Percentiles rank a stretch among this genome's conserved stretches.
phyloP scores from a whole-genome alignment of 2,797 vertebrate genomes.

The Enteromius anoplus region DNA sequence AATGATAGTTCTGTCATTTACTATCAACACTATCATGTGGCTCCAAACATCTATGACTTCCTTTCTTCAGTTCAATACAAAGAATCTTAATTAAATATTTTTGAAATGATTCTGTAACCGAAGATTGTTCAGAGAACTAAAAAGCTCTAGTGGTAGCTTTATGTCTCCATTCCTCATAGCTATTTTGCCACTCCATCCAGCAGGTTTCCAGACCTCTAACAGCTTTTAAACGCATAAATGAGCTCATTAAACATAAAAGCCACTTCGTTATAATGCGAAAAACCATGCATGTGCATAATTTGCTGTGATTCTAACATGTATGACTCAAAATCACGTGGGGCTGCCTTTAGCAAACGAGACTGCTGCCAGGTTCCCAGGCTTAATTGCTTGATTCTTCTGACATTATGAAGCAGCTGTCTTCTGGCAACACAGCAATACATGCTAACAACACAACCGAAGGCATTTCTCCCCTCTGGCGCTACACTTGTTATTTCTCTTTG shows the following conservation, averaged over 20 bases:
- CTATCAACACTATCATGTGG: neutral
- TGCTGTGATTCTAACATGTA: slow-evolving; percentile 10
- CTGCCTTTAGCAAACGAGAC: slow-evolving; percentile 19
- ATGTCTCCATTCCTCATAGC: neutral
- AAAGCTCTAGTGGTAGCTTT: neutral
- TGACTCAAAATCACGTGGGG: slow-evolving; percentile 14
- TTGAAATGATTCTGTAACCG: neutral
- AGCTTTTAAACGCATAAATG: slow-evolving; percentile 20
- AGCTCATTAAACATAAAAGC: slow-evolving; percentile 8
- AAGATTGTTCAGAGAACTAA: neutral
- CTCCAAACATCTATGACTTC: neutral
- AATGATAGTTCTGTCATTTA: neutral
- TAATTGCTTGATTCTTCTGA: slow-evolving; percentile 29
- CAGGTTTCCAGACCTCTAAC: neutral
- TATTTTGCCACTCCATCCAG: neutral
- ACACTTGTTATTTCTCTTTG: slow-evolving; percentile 31
- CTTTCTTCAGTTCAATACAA: neutral
- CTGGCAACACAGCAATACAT: slow-evolving; percentile 36
- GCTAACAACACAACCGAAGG: slow-evolving; percentile 35
- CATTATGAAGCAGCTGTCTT: slow-evolving; percentile 42
- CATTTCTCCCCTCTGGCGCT: slow-evolving; percentile 17
- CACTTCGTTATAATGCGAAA: neutral
- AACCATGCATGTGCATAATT: neutral
- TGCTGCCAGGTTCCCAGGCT: slow-evolving; percentile 21
- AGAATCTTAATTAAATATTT: neutral